Conservation (phyloP, 2,888 invertebrate genomes). For the Lochmaea crataegi region DNA sequence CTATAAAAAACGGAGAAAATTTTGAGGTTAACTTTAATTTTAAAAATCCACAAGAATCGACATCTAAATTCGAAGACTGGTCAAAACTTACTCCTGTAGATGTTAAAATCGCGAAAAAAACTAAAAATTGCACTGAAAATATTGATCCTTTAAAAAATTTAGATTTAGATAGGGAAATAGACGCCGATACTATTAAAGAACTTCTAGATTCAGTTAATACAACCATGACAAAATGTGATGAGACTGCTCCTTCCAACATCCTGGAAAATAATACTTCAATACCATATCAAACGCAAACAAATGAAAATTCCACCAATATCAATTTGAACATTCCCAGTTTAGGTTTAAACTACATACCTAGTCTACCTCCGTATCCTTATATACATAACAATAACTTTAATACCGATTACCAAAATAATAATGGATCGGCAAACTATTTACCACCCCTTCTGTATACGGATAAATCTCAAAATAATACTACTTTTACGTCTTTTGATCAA, state of each 20-base stretch:
- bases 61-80: slow-evolving; percentile 29
- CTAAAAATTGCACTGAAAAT: neutral
- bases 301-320: neutral
- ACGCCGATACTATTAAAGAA: neutral
- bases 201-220: neutral
- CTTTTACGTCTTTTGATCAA: neutral
- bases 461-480: neutral
- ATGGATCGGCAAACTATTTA: neutral
- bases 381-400: neutral
- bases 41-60: neutral
- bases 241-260: neutral
- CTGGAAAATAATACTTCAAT: neutral
- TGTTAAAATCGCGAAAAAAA: neutral
- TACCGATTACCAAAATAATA: neutral
- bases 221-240: neutral
- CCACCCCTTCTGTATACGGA: neutral
- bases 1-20: slow-evolving; percentile 35
- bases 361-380: neutral
- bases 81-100: slow-evolving; percentile 34
- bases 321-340: neutral
- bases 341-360: neutral
- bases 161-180: neutral
- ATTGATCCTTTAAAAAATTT: neutral
- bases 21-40: slow-evolving; percentile 35
- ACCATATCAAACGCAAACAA: neutral